These are phyloP conservation scores for Solenodon paradoxus DNA, from an alignment of 2,113 vertebrate species.

Conservation along the genomic window DNA sequence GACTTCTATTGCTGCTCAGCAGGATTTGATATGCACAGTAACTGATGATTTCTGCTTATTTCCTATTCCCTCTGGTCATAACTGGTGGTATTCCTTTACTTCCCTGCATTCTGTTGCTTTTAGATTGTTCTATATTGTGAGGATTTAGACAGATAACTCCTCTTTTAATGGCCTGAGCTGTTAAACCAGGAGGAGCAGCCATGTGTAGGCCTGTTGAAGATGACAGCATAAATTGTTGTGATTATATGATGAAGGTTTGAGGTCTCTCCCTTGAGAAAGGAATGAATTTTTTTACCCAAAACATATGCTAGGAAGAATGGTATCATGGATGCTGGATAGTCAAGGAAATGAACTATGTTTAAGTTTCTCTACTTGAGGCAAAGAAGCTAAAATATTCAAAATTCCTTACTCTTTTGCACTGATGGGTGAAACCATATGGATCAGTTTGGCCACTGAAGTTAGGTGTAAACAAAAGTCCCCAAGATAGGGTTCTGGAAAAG, in stretches of 20 bases:
- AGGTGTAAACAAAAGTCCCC: background rate
- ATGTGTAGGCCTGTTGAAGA: background rate
- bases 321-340: background rate
- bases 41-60: background rate
- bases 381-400: background rate
- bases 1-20: background rate
- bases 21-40: background rate
- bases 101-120: background rate
- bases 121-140: background rate
- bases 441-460: background rate
- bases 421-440: background rate
- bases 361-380: background rate
- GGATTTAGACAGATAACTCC: background rate
- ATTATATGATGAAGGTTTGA: background rate
- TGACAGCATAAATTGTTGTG: background rate
- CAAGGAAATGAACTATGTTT: background rate
- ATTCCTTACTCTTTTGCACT: background rate
- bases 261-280: background rate
- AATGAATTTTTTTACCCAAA: background rate
- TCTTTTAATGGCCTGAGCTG: background rate
- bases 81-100: background rate
- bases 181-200: background rate
- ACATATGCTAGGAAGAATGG: background rate
- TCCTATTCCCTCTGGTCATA: background rate
- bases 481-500: background rate